Evolutionary conservation across 2,113 vertebrate genomes (phyloP).

Genomic region (Ploceus nigricollis): DNA sequence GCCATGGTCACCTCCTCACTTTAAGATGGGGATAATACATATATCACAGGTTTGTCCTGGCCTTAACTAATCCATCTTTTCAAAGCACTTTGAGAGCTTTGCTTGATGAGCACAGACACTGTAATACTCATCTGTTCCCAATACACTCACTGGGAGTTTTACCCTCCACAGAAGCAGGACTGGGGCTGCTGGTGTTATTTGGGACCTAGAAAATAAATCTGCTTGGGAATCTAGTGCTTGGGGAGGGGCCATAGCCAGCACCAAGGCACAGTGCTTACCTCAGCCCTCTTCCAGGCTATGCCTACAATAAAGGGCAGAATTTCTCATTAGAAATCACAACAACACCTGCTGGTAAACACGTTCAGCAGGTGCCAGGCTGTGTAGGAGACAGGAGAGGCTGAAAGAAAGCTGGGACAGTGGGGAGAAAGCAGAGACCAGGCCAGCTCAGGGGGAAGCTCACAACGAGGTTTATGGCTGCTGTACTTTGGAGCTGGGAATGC

Average conservation of each 20-base stretch:
- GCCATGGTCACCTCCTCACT: not conserved
- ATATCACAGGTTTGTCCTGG: slow-evolving; percentile 24
- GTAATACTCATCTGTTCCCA: slow-evolving; percentile 35
- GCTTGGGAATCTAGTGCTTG: not conserved
- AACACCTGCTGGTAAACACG: not conserved
- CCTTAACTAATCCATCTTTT: slow-evolving; percentile 48
- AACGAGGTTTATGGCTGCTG: not conserved
- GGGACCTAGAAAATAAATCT: not conserved
- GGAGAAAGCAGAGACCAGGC: not conserved
- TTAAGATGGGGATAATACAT: slow-evolving; percentile 56
- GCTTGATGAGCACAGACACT: slow-evolving; percentile 37
- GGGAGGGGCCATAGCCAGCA: not conserved
- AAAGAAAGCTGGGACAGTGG: not conserved
- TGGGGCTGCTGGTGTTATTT: not conserved
- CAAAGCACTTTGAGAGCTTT: slow-evolving; percentile 53
- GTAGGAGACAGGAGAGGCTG: not conserved
- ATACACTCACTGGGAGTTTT: not conserved
- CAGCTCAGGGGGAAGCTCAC: not conserved
- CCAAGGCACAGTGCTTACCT: not conserved
- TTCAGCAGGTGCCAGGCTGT: not conserved
- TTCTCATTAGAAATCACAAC: not conserved
- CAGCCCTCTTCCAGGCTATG: not conserved
- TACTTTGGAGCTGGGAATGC: not conserved
- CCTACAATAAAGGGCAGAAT: not conserved
- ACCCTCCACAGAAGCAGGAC: not conserved